Evolutionary conservation across 2,113 vertebrate genomes (phyloP), one percentile per base, ranked within the genome.

Genomic region (Festucalex cinctus): DNA sequence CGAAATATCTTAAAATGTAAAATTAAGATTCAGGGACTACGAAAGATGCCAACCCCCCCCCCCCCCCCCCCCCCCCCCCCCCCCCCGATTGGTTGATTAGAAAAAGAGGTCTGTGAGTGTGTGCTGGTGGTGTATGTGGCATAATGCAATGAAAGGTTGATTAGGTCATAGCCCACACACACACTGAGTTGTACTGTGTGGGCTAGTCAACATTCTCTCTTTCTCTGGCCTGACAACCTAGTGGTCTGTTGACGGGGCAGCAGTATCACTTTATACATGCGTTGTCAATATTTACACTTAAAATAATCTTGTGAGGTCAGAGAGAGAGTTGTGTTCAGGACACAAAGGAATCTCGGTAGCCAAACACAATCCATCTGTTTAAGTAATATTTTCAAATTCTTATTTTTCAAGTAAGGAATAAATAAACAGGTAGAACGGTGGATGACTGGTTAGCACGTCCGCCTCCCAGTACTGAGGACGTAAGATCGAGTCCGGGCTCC

Each of bases 141-240:
- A 20, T 66, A 46, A 60, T 48, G 51, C 56, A 58, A 32, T 35
- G 28, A 32, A 72, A 46, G 20, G 24, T 43, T 26, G 20, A 65
- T 59, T 44, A 32, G 66, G 44, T 68, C 53, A 65, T 54, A 2
- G 53, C 63, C 56, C 56, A 35, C 56, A 35, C 57, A 43, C 60
- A 43, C 6, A 39, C 58, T 53, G 69, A 28, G 64, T 44, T 66
- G n/a, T 13, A n/a, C 32, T 61, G 59, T 61, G 37, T 39, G n/a
- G n/a, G 36, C 10, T 5, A 28, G 59, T 1, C 22, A 58, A 41
- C 17, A 8, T n/a, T 17, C 36, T 56, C 20, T 60, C 58, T 16
- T 8, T 48, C 46, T 48, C 7, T 20, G 35, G 36, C 22, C 37
- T 16, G 60, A 43, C 60, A 43, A 43, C 39, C n/a, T 43, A 62